Evolutionary conservation across 2,888 invertebrate species (phyloP), one percentile per base, ranked within the genome.

Genomic region (Ditula angustiorana): DNA sequence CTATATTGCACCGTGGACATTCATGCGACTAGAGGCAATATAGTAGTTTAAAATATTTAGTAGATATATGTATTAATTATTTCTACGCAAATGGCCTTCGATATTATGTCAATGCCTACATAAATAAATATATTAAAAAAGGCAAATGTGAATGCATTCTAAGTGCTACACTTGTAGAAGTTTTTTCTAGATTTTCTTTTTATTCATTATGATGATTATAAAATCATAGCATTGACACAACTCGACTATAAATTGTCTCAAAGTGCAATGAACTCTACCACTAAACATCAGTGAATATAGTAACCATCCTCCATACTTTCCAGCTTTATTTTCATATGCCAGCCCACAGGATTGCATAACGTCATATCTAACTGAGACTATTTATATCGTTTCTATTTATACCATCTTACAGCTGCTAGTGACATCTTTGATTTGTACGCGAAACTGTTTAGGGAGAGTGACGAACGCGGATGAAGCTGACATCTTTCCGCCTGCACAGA

Each of bases 401-500:
- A 49, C 16, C 16, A 4, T 13, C 19, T n/a, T 16, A 44, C 5
- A 28, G 30, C 57, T 44, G 44, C 50, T 63, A 77, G 76, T 73
- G 86, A 79, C 86, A 86, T 85, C 86, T 86, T 65, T 83, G 74
- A 68, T 67, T 73, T 76, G 23, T 23, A 55, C 16, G 33, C 19
- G 16, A 60, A 76, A 82, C 78, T 79, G 69, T 73, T 73, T 73
- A 19, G 71, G 69, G n/a, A 41, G 44, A 26, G 44, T 44, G 19
- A 16, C 50, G 33, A 33, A 21, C 57, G 24, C 41, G 30, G 24
- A 23, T 21, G 11, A 10, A 30, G 19, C 47, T 21, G 33, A 16
- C 24, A n/a, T 52, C 50, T 35, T 35, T 33, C 44, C 30, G 16
- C 35, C n/a, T 33, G 16, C 8, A 30, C 10, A 46, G 7, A n/a